Conservation (phyloP, 2,113 vertebrate species). For the Prunella himalayana region DNA sequence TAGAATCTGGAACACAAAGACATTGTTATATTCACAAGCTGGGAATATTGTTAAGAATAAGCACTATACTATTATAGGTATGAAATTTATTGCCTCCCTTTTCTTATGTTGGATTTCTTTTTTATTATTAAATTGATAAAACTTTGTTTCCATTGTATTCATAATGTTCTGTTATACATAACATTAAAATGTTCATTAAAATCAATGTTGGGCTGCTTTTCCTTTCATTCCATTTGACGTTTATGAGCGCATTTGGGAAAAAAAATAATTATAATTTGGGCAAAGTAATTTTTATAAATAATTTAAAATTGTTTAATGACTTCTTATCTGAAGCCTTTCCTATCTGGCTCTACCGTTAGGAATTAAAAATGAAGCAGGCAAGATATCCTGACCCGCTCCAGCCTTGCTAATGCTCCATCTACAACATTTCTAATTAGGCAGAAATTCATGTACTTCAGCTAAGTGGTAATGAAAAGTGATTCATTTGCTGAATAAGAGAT, state of each 20-base stretch:
- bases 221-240: conserved; percentile 77
- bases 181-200: conserved; percentile 98
- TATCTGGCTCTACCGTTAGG: conserved; percentile 73
- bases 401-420: conserved; percentile 82
- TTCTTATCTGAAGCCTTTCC: conserved; percentile 77
- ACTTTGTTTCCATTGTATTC: conserved; percentile 89
- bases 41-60: conserved; percentile 85
- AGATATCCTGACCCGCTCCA: conserved; percentile 77
- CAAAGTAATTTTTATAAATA: conserved; percentile 88
- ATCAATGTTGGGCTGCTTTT: conserved; percentile 75
- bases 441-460: conserved; percentile 86
- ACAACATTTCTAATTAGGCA: conserved; percentile 85
- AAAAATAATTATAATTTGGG: conserved; percentile 85
- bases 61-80: conserved; percentile 87
- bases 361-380: conserved; percentile 82
- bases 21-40: conserved; percentile 71
- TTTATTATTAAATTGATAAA: conserved; percentile 80
- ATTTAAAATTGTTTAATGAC: conserved; percentile 86
- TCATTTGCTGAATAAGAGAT: conserved; percentile 86
- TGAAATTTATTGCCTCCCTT: conserved; percentile 76
- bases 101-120: conserved; percentile 79
- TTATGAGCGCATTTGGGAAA: conserved; percentile 71
- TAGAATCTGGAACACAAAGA: conserved; percentile 77
- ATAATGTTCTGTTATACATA: conserved; percentile 89
- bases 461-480: conserved; percentile 85